Conservation (phyloP, 2,797 vertebrate species). For the Scolopax bukidnonensis region DNA sequence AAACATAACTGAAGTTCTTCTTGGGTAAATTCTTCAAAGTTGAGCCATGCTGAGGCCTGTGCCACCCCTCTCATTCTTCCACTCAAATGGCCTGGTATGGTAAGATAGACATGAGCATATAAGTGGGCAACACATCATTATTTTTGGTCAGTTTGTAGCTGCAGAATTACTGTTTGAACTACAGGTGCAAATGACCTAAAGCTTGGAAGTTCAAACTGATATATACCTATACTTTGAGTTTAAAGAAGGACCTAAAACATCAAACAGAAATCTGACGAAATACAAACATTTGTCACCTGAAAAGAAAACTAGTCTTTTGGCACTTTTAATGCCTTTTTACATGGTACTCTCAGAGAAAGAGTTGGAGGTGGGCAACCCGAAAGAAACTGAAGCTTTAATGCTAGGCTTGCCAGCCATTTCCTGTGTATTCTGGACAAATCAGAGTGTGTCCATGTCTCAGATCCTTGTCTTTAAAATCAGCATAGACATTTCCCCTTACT, state of each 20-base stretch:
- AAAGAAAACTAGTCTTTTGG: not conserved
- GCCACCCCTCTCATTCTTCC: not conserved
- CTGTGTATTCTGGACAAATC: not conserved
- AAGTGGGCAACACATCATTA: not conserved
- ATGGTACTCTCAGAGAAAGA: not conserved
- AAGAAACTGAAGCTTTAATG: not conserved
- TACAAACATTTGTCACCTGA: not conserved
- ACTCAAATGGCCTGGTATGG: not conserved
- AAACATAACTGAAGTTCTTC: not conserved
- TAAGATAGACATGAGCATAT: not conserved
- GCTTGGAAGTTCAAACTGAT: not conserved
- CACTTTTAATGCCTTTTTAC: not conserved
- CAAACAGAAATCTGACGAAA: not conserved
- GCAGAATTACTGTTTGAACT: not conserved
- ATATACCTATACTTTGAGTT: not conserved
- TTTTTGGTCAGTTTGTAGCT: not conserved
- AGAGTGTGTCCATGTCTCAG: not conserved
- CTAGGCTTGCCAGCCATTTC: not conserved
- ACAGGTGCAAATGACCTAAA: not conserved
- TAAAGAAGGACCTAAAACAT: not conserved
- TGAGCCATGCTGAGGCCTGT: not conserved
- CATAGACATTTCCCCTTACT: not conserved
- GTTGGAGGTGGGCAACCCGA: not conserved
- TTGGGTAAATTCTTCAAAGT: not conserved
- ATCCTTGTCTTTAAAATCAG: not conserved